Percentiles rank a stretch among this genome's conserved stretches.
Conservation (phyloP, 2,113 vertebrate species). For the Hyperoodon ampullatus region DNA sequence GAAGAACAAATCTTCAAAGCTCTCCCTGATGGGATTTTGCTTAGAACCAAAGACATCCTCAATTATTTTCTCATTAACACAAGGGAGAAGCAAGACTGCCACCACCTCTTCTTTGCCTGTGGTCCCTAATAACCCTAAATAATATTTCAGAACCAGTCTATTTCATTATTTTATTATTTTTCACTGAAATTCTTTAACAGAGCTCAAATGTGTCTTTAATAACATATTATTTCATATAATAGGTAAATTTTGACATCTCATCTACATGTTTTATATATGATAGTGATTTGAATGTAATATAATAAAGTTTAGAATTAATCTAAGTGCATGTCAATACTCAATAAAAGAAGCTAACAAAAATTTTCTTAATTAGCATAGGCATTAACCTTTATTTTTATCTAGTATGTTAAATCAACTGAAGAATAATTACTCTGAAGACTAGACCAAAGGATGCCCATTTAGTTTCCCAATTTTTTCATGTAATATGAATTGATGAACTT, state of each 20-base stretch:
- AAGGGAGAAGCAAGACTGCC: slow-evolving; percentile 73
- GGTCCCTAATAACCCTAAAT: slow-evolving; percentile 76
- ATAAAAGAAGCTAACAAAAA: slow-evolving; percentile 71
- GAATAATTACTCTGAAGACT: slow-evolving; percentile 85
- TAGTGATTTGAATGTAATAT: slow-evolving; percentile 71
- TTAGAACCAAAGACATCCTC: slow-evolving; percentile 76
- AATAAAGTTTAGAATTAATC: slow-evolving; percentile 82
- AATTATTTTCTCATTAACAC: slow-evolving; percentile 81
- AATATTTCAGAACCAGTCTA: slow-evolving; percentile 75
- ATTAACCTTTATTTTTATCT: slow-evolving; percentile 87
- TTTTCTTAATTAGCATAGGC: slow-evolving; percentile 76
- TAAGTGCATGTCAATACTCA: slow-evolving; percentile 76
- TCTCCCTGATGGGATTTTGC: slow-evolving; percentile 68
- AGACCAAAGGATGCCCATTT: slow-evolving; percentile 84
- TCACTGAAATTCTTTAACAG: slow-evolving; percentile 78
- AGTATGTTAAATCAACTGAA: slow-evolving; percentile 85
- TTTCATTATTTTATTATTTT: slow-evolving; percentile 82
- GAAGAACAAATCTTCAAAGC: slow-evolving; percentile 75
- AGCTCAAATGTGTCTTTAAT: slow-evolving; percentile 74
- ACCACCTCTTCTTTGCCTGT: slow-evolving; percentile 79
- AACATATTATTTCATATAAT: slow-evolving; percentile 76
- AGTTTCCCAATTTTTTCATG: slow-evolving; percentile 85
- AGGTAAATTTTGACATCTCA: slow-evolving; percentile 82
- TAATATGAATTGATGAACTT: slow-evolving; percentile 87
- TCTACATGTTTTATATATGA: slow-evolving; percentile 79